Evolutionary conservation across 2,113 vertebrate genomes (phyloP), one percentile per base, ranked within the genome.

Genomic region (Bufo gargarizans): DNA sequence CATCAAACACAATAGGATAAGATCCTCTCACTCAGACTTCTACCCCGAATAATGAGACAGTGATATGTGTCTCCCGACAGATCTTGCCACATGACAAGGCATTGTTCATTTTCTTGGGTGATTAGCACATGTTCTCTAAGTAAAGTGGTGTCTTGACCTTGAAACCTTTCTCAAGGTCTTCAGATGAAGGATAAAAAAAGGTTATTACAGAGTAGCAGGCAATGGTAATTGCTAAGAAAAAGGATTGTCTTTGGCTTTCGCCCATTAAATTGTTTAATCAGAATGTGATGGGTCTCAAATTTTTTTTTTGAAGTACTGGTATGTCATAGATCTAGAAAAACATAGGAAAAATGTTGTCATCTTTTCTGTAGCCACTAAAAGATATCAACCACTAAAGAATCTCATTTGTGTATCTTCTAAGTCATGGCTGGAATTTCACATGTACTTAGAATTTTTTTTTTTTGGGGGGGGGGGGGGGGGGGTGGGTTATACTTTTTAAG

Each of bases 1-100:
- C 77, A 79, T 86, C 85, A 65, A 43, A 77, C 56, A 78, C 85
- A 86, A 86, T 67, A 16, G 59, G 59, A 86, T 53, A 65, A 49
- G 59, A 80, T 79, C 56, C 59, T 86, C 59, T 63, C 58, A 49
- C 55, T 53, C 22, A 13, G 45, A 61, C 55, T 58, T 12, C 0
- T 13, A 13, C n/a, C 20, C 45, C 8, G 72, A 45, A 19, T 86
- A 86, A 86, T 77, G 72, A 86, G 84, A 53, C 84, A 6, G 17
- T 77, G 56, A 77, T 78, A 49, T 9, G 58, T n/a, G 74, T 49
- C 72, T 77, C 45, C 33, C 45, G 19, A 55, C 43, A 86, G 63
- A 65, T 58, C 85, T 50, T 6, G 63, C 22, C 71, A 77, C 45
- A n/a, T 65, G 47, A 65, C 59, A 50, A 43, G 2, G 16, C 61